These are phyloP conservation scores for Acrocephalus kingi DNA, from an alignment of 2,113 vertebrate species.

Conservation along the genomic window DNA sequence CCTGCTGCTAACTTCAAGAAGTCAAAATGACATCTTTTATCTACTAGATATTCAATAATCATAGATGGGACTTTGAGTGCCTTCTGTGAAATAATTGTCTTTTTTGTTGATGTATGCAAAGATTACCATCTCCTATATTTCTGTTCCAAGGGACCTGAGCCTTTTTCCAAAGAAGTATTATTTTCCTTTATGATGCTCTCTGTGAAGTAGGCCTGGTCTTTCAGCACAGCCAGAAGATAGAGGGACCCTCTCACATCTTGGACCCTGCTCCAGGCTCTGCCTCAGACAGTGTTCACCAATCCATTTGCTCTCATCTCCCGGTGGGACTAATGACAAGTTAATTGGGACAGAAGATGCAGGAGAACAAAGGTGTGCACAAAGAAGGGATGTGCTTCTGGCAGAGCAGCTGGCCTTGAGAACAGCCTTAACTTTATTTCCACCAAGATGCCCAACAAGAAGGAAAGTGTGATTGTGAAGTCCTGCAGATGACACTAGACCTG, in stretches of 20 bases:
- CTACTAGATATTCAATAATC: not conserved
- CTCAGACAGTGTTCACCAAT: fast-evolving
- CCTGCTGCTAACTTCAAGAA: not conserved
- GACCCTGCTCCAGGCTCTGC: not conserved
- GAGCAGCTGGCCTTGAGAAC: not conserved
- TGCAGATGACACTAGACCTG: not conserved
- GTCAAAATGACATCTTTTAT: not conserved
- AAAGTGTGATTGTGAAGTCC: not conserved
- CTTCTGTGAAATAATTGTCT: not conserved
- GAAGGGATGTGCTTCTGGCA: not conserved
- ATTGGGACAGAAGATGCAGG: not conserved
- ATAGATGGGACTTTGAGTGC: not conserved
- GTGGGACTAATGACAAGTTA: not conserved
- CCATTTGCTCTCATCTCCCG: fast-evolving
- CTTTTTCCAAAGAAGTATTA: not conserved
- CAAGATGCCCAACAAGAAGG: not conserved
- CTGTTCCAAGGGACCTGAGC: not conserved
- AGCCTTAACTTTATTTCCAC: not conserved
- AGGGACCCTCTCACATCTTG: not conserved
- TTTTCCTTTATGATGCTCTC: not conserved
- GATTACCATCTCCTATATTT: not conserved
- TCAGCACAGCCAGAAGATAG: not conserved
- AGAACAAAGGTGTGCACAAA: not conserved
- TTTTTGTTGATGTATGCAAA: not conserved
- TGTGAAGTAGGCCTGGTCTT: not conserved